Base-by-base conservation (phyloP, 2,888 invertebrate genomes). In the Xanthia togata region DNA sequence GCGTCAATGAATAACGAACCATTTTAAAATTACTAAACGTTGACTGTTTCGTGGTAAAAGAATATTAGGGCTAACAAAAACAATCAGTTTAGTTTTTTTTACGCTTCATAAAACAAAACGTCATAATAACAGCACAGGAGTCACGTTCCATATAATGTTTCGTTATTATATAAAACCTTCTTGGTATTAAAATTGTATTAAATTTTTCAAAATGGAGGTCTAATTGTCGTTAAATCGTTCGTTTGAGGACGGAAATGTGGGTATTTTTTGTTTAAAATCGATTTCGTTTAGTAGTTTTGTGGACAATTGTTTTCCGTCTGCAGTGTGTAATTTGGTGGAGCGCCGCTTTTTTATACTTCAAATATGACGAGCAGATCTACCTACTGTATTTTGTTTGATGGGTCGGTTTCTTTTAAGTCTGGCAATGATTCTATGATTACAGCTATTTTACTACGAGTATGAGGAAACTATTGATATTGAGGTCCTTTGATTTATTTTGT, bases 131-230 rank as follows among this genome's bases (percentile, higher is more conserved):
- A 90, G 91, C 84, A 93, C 95, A 91, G 95, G 88, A 95, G 96
- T 96, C 96, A 96, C 96, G 96, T 96, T 89, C 87, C 83, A 55
- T 84, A 89, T 94, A 93, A 93, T 93, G 87, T 87, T 90, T 91
- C 87, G 92, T 92, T 91, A 94, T 95, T 93, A 94, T 90, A 89
- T 85, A 82, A 87, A 90, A 90, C 90, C 90, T 90, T 88, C 88
- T 90, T 90, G 91, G 92, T 92, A 95, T 95, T 95, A 94, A 95
- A 94, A 93, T 93, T 91, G 92, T 94, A 95, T 95, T 94, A 95
- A 91, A 91, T 77, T 86, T 76, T 86, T 76, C 87, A 89, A 93
- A 94, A 94, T 93, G 90, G 91, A 90, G 90, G 89, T 88, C 91
- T 93, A 94, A 95, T 93, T 92, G 93, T 93, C 93, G 92, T 91